Conservation (phyloP, 2,888 invertebrate genomes). For the Poecilobothrus nobilitatus region DNA sequence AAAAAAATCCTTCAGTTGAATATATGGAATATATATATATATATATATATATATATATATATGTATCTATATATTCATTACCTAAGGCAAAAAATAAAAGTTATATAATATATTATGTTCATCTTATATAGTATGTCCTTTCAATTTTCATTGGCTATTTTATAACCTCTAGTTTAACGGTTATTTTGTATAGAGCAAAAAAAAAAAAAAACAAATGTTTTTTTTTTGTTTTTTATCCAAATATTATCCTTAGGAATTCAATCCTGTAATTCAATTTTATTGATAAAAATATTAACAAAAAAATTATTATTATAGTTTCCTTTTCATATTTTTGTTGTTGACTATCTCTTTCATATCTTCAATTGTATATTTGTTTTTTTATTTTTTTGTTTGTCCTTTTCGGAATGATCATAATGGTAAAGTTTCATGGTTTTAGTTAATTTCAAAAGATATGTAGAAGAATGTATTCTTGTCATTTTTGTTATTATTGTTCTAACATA, state of each 20-base stretch:
- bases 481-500: background rate
- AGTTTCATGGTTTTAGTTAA: background rate
- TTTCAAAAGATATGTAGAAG: background rate
- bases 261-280: conserved; percentile 1
- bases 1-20: no score
- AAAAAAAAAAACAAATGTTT: no score
- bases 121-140: background rate
- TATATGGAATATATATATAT: no score
- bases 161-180: background rate
- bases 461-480: background rate
- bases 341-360: no score
- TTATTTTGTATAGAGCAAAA: background rate
- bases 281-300: conserved; percentile 3
- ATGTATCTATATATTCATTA: background rate
- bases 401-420: background rate
- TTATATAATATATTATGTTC: background rate
- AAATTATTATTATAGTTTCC: background rate
- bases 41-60: no score
- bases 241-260: background rate
- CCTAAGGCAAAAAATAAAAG: background rate
- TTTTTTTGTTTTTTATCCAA: background rate
- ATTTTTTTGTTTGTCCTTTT: background rate
- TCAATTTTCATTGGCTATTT: conserved; percentile 1
- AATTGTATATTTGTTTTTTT: background rate
- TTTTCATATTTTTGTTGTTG: background rate